phyloP scores from a whole-genome alignment of 2,888 invertebrate species.

The Invenusta paracnida region DNA sequence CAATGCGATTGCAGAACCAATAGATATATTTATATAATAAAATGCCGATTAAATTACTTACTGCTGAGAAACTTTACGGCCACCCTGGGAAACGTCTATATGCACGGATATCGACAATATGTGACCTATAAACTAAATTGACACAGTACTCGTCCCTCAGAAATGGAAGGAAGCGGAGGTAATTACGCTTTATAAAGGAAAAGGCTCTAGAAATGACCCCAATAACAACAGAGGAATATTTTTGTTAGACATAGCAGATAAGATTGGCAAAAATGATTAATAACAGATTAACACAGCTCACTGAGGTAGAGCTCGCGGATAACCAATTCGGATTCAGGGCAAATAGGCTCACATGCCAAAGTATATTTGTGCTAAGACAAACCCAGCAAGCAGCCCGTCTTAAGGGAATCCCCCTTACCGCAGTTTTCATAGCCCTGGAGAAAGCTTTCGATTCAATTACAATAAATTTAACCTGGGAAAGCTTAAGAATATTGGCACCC shows the following conservation, averaged over 20 bases:
- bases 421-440: background rate
- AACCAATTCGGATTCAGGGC: background rate
- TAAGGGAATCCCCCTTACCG: background rate
- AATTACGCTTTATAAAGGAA: slow-evolving; percentile 3
- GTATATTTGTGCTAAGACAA: background rate
- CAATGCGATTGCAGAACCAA: no score
- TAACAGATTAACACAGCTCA: background rate
- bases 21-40: no score
- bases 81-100: no score
- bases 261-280: slow-evolving; percentile 1
- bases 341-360: background rate
- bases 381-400: background rate
- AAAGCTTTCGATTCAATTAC: slow-evolving; percentile 5
- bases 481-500: no score
- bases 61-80: no score
- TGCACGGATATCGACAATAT: no score
- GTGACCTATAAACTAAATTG: no score
- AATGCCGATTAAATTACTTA: no score
- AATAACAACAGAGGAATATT: background rate
- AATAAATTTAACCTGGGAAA: no score
- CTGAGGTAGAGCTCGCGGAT: background rate
- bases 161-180: background rate
- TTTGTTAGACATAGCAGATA: background rate
- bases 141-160: no score
- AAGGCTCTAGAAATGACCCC: background rate